These are phyloP conservation scores for Halocynthia roretzi DNA, from an alignment of 23 tunicate species.

Conservation along the genomic window DNA sequence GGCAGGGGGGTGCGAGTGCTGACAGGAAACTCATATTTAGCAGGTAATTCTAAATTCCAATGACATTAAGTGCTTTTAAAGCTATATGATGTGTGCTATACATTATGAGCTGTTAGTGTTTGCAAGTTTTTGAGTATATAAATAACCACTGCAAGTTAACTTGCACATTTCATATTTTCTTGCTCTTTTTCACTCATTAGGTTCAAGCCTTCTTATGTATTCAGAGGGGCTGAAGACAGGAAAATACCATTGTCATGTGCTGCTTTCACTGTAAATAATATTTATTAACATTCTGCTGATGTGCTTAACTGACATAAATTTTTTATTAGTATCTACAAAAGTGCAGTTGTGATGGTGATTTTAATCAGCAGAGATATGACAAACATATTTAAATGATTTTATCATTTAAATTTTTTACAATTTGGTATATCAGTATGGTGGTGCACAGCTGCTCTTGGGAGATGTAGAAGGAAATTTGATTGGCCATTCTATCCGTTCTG, in stretches of 20 bases:
- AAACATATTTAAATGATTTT: neutral
- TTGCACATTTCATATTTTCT: too few species aligned
- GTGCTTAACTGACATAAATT: neutral
- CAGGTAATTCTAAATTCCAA: conserved; percentile 12
- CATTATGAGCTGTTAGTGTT: too few species aligned
- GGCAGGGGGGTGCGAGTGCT: conserved; percentile 50
- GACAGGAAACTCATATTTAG: conserved; percentile 77
- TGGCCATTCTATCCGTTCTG: conserved; percentile 26
- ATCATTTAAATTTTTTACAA: neutral
- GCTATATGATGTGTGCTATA: too few species aligned
- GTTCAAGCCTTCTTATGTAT: conserved; percentile 44
- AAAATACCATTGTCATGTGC: conserved; percentile 51
- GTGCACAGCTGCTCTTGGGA: conserved; percentile 30
- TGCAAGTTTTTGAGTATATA: too few species aligned
- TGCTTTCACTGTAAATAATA: conserved; percentile 42
- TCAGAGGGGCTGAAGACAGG: conserved; percentile 50
- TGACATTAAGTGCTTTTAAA: too few species aligned
- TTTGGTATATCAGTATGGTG: conserved; percentile 32
- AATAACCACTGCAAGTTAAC: too few species aligned
- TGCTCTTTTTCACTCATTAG: neutral
- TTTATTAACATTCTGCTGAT: too few species aligned
- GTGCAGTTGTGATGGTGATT: neutral
- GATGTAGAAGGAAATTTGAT: conserved; percentile 55
- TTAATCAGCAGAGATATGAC: neutral
- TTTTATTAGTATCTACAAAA: neutral